These are phyloP conservation scores for Oegoconia quadripuncta DNA, from an alignment of 2,888 invertebrate genomes.

Conservation along the genomic window DNA sequence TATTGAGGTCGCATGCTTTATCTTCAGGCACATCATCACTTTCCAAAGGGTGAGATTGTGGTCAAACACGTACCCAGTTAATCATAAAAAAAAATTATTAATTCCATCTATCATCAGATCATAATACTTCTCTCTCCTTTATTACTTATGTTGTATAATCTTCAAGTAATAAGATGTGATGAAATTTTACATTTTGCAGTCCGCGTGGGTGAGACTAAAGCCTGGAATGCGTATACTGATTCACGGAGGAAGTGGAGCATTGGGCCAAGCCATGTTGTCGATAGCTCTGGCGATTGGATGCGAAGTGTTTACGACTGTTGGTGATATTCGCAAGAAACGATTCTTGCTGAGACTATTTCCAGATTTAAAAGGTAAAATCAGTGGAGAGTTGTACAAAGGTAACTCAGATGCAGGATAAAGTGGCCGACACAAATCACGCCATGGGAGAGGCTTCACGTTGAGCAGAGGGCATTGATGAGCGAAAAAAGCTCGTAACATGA, in stretches of 20 bases:
- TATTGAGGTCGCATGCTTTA: too few relatives aligned
- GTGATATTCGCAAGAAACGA: conserved; percentile 14
- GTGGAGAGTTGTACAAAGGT: too few relatives aligned
- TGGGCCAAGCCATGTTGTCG: conserved; percentile 21
- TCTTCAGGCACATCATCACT: too few relatives aligned
- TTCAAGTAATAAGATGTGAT: too few relatives aligned
- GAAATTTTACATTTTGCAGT: conserved; percentile 6
- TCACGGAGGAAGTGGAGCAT: conserved; percentile 18
- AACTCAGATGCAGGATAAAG: too few relatives aligned
- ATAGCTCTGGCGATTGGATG: conserved; percentile 12
- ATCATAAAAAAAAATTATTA: too few relatives aligned
- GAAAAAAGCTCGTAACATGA: neutral
- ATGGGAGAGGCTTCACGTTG: too few relatives aligned
- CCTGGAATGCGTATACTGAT: conserved; percentile 11
- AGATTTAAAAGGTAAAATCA: conserved; percentile 11
- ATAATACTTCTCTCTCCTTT: too few relatives aligned
- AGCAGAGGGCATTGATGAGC: neutral
- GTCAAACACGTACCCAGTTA: too few relatives aligned
- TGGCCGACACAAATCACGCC: too few relatives aligned
- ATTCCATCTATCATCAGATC: too few relatives aligned
- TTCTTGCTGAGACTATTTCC: conserved; percentile 17
- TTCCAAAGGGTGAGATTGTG: too few relatives aligned
- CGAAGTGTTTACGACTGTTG: conserved; percentile 19
- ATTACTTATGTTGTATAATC: neutral
- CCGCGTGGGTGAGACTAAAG: neutral